Conservation (phyloP, 2,113 vertebrate species). For the Psittacus erithacus region DNA sequence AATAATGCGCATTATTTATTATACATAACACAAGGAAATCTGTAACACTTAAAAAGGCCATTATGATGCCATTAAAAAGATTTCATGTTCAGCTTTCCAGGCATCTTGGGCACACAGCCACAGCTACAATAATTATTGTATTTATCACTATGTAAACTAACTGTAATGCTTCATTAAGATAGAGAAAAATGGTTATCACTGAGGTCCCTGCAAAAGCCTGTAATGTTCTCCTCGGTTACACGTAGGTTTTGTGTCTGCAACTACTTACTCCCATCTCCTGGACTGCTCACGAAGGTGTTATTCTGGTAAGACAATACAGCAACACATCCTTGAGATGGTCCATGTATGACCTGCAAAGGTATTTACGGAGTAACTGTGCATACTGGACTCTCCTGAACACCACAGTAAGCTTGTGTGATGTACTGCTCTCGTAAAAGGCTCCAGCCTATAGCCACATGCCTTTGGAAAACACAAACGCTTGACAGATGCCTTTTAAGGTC, state of each 20-base stretch:
- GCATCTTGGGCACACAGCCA: conserved; percentile 72
- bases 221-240: neutral
- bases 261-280: neutral
- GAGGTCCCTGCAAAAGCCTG: neutral
- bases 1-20: conserved; percentile 69
- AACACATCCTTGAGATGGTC: accelerated
- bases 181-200: conserved; percentile 49
- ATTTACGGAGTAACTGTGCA: neutral
- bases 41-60: conserved; percentile 68
- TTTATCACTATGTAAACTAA: conserved; percentile 76
- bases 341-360: accelerated
- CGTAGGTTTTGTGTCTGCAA: neutral
- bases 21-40: conserved; percentile 56
- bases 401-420: neutral
- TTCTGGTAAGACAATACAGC: neutral
- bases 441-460: neutral
- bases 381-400: neutral
- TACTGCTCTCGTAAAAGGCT: neutral
- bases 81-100: conserved; percentile 63
- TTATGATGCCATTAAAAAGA: conserved; percentile 73
- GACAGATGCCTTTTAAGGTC: neutral
- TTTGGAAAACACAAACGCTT: neutral
- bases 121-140: conserved; percentile 67
- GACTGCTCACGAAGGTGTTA: neutral
- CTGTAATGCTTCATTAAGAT: conserved; percentile 76